Conservation (phyloP, 1,140 invertebrate species). For the Conopomorpha cramerella region DNA sequence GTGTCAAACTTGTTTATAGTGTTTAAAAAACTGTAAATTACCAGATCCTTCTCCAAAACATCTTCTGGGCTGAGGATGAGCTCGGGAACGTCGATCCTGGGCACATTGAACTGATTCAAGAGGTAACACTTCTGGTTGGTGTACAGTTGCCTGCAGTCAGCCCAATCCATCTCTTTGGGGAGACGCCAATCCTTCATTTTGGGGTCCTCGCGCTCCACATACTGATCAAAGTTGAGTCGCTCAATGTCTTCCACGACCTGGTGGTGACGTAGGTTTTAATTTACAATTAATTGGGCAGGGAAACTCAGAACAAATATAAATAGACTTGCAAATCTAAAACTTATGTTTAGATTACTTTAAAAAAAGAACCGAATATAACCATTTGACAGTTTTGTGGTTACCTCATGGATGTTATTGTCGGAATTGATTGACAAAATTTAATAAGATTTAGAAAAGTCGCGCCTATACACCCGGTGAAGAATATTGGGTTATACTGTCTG, state of each 20-base stretch:
- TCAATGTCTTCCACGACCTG: conserved; percentile 82
- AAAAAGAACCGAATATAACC: too few relatives aligned
- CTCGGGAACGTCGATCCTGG: conserved; percentile 66
- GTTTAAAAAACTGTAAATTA: conserved; percentile 10
- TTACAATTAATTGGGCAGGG: too few relatives aligned
- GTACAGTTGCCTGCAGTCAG: conserved; percentile 62
- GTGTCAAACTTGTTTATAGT: conserved; percentile 1
- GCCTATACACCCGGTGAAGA: too few relatives aligned
- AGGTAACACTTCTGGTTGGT: conserved; percentile 63
- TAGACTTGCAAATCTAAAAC: too few relatives aligned
- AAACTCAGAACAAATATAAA: too few relatives aligned
- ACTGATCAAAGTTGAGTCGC: conserved; percentile 72
- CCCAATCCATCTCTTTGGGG: conserved; percentile 64
- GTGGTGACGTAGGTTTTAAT: not conserved
- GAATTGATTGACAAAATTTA: too few relatives aligned
- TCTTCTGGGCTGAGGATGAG: conserved; percentile 63
- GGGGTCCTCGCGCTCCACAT: conserved; percentile 55
- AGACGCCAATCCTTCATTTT: conserved; percentile 81
- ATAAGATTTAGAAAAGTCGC: too few relatives aligned
- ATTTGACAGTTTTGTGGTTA: too few relatives aligned
- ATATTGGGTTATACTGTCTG: too few relatives aligned
- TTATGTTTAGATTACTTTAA: too few relatives aligned
- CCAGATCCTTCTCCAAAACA: conserved; percentile 20
- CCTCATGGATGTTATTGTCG: too few relatives aligned
- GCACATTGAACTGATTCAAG: conserved; percentile 63